Evolutionary conservation across 2,888 invertebrate species (phyloP).

Genomic region (Spodoptera exigua): DNA sequence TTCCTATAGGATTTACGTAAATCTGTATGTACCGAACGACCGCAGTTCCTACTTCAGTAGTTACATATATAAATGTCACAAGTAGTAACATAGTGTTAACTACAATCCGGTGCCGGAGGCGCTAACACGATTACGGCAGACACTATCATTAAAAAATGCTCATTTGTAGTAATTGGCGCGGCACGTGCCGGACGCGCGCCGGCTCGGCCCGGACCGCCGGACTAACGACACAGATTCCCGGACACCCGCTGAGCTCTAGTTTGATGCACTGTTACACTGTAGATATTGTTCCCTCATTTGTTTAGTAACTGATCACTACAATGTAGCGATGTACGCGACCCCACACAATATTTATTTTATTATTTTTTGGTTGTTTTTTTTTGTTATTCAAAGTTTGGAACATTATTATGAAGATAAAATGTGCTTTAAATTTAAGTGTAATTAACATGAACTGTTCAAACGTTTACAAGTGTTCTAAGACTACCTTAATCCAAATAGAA

Average conservation of each 20-base stretch:
- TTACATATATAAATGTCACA: constrained; percentile 1
- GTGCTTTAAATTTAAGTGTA: neutral
- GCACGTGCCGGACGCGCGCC: constrained; percentile 50
- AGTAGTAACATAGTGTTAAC: constrained; percentile 4
- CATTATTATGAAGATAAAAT: too few species aligned
- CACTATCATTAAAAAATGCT: constrained; percentile 61
- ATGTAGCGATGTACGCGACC: neutral
- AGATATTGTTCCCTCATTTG: constrained; percentile 58
- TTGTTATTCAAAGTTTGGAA: too few species aligned
- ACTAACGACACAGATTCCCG: constrained; percentile 76
- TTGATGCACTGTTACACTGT: constrained; percentile 43
- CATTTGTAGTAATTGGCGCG: constrained; percentile 60
- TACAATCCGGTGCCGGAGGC: constrained; percentile 27
- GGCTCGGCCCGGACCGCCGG: constrained; percentile 45
- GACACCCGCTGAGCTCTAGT: constrained; percentile 71
- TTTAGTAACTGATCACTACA: constrained; percentile 34
- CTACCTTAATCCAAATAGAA: too few species aligned
- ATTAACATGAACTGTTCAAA: neutral
- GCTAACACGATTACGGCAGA: constrained; percentile 58
- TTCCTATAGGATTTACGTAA: too few species aligned
- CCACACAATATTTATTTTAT: too few species aligned
- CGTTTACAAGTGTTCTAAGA: too few species aligned
- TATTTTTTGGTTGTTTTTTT: too few species aligned
- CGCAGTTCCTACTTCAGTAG: neutral
- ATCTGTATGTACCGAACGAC: too few species aligned